phyloP scores from a whole-genome alignment of 2,113 vertebrate genomes.

The Lagopus leucura region DNA sequence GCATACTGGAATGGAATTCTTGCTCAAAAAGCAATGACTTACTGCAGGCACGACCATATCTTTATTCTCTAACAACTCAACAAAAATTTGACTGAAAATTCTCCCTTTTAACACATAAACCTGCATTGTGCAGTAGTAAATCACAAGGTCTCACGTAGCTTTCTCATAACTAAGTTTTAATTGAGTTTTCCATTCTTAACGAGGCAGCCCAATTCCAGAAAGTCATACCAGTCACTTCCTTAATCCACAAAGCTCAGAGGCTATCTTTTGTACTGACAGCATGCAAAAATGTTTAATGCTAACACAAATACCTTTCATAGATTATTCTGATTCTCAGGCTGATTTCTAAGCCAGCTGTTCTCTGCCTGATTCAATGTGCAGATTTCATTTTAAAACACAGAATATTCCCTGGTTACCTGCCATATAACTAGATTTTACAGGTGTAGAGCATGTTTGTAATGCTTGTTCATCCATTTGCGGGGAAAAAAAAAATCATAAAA shows the following conservation, averaged over 20 bases:
- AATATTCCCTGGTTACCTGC: constrained; percentile 79
- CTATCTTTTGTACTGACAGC: constrained; percentile 47
- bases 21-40: not conserved
- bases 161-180: constrained; percentile 34
- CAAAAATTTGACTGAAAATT: not conserved
- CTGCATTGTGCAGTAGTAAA: not conserved
- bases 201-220: constrained; percentile 37
- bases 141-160: not conserved
- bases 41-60: not conserved
- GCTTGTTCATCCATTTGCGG: constrained; percentile 70
- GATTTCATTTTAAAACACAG: constrained; percentile 70
- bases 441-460: constrained; percentile 77
- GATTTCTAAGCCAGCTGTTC: constrained; percentile 82
- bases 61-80: not conserved
- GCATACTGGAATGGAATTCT: not conserved
- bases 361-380: constrained; percentile 78
- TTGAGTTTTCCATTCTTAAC: constrained; percentile 27
- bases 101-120: not conserved
- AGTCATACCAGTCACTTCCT: constrained; percentile 23
- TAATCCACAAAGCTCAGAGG: constrained; percentile 52
- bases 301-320: constrained; percentile 76
- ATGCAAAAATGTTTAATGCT: constrained; percentile 74
- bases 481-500: constrained; percentile 72
- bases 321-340: constrained; percentile 70
- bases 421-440: constrained; percentile 76